Conservation (phyloP, 1,140 invertebrate species). For the Penaeus japonicus region DNA sequence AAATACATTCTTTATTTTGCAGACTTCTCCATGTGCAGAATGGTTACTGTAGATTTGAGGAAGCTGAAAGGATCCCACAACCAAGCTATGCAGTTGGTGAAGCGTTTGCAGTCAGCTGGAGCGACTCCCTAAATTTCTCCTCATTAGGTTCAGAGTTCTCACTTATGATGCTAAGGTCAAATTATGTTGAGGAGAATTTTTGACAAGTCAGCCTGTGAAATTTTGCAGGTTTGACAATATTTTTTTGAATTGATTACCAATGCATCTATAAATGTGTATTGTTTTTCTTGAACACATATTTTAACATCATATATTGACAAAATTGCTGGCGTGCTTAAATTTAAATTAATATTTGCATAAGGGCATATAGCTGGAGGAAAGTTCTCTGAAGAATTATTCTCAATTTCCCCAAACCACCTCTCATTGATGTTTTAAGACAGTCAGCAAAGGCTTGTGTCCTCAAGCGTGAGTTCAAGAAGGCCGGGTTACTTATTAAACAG, state of each 20-base stretch:
- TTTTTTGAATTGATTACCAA: too few species aligned
- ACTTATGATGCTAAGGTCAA: slow-evolving; percentile 42
- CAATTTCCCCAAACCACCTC: slow-evolving; percentile 42
- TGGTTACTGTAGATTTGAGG: slow-evolving; percentile 52
- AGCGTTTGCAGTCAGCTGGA: slow-evolving; percentile 23
- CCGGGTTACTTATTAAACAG: slow-evolving; percentile 45
- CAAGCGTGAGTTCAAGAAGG: slow-evolving; percentile 50
- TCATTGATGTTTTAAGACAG: slow-evolving; percentile 48
- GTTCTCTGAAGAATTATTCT: slow-evolving; percentile 25
- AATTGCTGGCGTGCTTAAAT: neutral
- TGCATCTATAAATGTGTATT: too few species aligned
- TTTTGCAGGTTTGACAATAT: neutral
- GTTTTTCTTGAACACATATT: too few species aligned
- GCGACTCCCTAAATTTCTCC: slow-evolving; percentile 32
- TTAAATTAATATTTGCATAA: neutral
- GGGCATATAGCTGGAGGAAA: slow-evolving; percentile 52
- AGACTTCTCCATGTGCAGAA: slow-evolving; percentile 47
- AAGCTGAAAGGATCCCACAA: slow-evolving; percentile 46
- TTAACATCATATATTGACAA: too few species aligned
- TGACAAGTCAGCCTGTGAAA: neutral
- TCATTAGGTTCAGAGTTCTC: slow-evolving; percentile 48
- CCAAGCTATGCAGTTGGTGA: slow-evolving; percentile 43
- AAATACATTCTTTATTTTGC: neutral
- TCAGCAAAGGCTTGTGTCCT: slow-evolving; percentile 47
- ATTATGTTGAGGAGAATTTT: slow-evolving; percentile 40